phyloP scores from a whole-genome alignment of 2,797 vertebrate genomes.

The Enteromius thamalakanensis region DNA sequence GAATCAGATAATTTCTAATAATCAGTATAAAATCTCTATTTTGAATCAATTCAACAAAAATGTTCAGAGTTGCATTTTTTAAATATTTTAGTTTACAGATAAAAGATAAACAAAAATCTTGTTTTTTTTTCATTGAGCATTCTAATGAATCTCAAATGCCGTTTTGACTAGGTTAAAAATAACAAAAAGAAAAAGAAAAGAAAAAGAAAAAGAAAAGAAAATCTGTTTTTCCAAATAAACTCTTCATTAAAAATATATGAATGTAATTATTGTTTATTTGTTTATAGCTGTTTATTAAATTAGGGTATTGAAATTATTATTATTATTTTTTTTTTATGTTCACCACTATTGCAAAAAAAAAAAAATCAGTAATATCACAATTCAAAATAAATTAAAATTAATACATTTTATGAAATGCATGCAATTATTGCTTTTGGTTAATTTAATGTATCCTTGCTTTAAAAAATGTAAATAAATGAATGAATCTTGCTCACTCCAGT shows the following conservation, averaged over 20 bases:
- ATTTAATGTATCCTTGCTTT: not conserved
- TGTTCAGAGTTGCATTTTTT: not conserved
- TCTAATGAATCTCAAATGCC: no score
- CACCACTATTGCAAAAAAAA: not conserved
- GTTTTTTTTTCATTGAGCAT: no score
- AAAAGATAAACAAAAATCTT: no score
- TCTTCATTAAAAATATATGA: not conserved
- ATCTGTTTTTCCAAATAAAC: no score
- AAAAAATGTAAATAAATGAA: not conserved
- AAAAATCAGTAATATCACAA: no score
- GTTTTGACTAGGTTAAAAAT: no score
- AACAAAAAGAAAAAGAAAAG: no score
- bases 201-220: no score
- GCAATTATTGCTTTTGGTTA: not conserved
- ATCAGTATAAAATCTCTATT: not conserved
- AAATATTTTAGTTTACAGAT: not conserved
- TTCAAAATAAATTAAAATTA: no score
- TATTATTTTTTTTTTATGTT: not conserved
- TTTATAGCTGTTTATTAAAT: not conserved
- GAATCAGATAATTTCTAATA: not conserved
- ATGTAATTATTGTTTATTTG: not conserved
- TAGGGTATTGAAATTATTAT: not conserved
- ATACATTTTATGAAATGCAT: no score
- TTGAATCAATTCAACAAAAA: not conserved
- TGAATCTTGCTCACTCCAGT: not conserved